Evolutionary conservation across 2,888 invertebrate species (phyloP).

Genomic region (Pseudeuparius sepicola): DNA sequence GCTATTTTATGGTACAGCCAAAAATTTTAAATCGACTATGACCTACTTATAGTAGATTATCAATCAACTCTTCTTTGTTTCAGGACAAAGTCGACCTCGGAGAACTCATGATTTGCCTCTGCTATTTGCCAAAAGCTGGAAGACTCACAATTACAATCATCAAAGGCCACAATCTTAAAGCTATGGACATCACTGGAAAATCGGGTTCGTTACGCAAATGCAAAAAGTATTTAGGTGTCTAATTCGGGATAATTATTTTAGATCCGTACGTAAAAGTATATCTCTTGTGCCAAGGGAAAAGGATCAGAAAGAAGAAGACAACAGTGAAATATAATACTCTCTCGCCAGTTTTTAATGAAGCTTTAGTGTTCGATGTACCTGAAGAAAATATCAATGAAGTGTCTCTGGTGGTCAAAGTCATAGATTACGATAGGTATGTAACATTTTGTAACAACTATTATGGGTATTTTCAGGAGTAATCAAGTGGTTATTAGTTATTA

Average conservation of each 20-base stretch:
- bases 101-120: constrained; percentile 83
- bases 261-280: constrained; percentile 94
- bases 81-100: constrained; percentile 82
- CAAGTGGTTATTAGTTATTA: no score
- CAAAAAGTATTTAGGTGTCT: background rate
- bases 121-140: constrained; percentile 85
- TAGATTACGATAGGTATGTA: constrained; percentile 77
- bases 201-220: constrained; percentile 71
- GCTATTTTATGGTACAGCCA: no score
- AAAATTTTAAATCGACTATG: no score
- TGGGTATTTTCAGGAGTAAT: no score
- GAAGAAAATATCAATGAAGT: constrained; percentile 73
- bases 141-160: constrained; percentile 83
- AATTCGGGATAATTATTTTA: constrained; percentile 39
- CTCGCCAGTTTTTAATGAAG: constrained; percentile 87
- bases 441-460: constrained; percentile 24
- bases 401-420: constrained; percentile 72
- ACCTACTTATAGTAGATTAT: no score
- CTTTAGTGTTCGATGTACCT: constrained; percentile 84
- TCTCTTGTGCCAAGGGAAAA: constrained; percentile 75
- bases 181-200: constrained; percentile 89
- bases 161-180: constrained; percentile 82
- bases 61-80: no score
- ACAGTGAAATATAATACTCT: constrained; percentile 80
- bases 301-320: constrained; percentile 90